Conservation (phyloP, 2,113 vertebrate species). For the Steatornis caripensis region DNA sequence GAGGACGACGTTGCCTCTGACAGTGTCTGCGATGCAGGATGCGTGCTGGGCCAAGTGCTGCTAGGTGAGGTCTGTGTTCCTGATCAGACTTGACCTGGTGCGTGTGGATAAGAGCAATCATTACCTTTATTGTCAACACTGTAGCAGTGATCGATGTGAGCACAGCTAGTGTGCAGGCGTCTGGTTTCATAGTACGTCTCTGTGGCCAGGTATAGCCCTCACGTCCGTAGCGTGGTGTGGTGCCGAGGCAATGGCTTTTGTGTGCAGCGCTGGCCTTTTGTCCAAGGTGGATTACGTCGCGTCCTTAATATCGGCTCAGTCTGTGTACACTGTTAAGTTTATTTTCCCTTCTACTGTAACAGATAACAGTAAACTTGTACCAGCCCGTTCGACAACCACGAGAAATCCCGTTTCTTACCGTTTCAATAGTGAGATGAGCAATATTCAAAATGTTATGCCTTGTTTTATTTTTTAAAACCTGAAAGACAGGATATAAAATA, state of each 20-base stretch:
- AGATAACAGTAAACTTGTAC: background rate
- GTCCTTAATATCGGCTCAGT: background rate
- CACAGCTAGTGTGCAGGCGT: background rate
- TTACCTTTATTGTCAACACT: background rate
- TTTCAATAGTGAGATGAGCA: background rate
- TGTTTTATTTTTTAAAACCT: background rate
- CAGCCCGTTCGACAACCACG: background rate
- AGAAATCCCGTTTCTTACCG: background rate
- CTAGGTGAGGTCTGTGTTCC: background rate
- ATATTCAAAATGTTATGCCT: background rate
- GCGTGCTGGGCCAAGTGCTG: background rate
- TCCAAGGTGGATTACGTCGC: background rate
- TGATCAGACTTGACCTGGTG: background rate
- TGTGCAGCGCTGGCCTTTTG: background rate
- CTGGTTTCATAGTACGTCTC: background rate
- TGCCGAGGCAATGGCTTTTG: background rate
- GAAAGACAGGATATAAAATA: background rate
- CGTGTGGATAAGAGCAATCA: background rate
- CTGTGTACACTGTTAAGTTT: background rate
- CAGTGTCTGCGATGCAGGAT: background rate
- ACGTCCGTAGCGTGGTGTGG: accelerated
- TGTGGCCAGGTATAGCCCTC: background rate
- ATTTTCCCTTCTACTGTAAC: background rate
- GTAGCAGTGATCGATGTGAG: accelerated
- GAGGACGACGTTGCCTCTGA: background rate